Conservation (phyloP, 2,888 invertebrate species). For the Noctua janthina region DNA sequence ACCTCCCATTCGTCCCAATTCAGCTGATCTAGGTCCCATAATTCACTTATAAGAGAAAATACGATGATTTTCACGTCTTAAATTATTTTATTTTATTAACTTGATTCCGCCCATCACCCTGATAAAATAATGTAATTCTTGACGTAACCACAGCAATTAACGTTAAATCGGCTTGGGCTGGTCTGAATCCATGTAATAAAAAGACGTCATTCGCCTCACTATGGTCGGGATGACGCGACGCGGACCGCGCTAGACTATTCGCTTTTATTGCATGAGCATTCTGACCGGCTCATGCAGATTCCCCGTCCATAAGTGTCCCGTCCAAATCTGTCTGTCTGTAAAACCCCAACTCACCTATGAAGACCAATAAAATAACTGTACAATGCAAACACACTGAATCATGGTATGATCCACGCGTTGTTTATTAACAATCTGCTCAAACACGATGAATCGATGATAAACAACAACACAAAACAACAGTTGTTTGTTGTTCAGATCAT, state of each 20-base stretch:
- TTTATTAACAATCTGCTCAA: conserved; percentile 54
- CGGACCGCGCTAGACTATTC: neutral
- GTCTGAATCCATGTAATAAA: neutral
- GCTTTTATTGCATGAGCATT: neutral
- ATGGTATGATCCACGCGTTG: conserved; percentile 14
- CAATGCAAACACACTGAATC: conserved; percentile 25
- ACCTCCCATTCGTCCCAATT: neutral
- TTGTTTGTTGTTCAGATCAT: conserved; percentile 21
- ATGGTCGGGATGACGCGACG: neutral
- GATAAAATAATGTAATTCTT: neutral
- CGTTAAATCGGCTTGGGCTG: neutral
- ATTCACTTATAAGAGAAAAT: too few relatives aligned
- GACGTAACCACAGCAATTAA: neutral
- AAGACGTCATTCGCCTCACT: neutral
- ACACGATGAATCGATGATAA: neutral
- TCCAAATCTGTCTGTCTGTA: too few relatives aligned
- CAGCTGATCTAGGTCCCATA: too few relatives aligned
- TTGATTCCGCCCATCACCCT: neutral
- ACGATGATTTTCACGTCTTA: neutral
- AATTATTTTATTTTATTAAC: neutral
- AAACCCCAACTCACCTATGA: neutral
- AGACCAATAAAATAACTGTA: neutral
- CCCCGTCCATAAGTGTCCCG: neutral
- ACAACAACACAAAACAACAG: conserved; percentile 32
- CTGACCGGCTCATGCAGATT: neutral